These are phyloP conservation scores for Raillietiella orientalis DNA, from an alignment of 2,888 invertebrate genomes.

Conservation along the genomic window DNA sequence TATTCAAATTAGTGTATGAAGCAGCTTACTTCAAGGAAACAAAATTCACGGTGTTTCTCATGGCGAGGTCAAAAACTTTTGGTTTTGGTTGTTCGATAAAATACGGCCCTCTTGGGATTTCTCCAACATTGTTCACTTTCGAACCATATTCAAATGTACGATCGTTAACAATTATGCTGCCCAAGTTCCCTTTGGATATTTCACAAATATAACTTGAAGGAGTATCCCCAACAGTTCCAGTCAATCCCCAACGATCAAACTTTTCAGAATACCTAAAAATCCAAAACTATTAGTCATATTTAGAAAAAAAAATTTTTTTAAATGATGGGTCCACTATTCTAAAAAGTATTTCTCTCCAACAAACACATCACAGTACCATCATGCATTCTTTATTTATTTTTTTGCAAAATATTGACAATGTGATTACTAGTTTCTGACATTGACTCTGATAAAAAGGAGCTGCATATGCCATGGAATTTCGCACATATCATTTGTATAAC, in stretches of 20 bases:
- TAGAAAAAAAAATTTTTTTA: conserved; percentile 1
- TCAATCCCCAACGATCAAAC: conserved; percentile 49
- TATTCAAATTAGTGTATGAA: background rate
- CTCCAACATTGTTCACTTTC: conserved; percentile 39
- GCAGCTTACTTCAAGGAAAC: conserved; percentile 23
- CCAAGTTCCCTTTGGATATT: conserved; percentile 34
- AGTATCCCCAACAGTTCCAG: conserved; percentile 41
- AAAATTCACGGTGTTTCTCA: conserved; percentile 30
- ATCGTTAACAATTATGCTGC: conserved; percentile 22
- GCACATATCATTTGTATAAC: conserved; percentile 7
- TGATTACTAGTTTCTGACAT: too few relatives aligned
- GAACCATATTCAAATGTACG: conserved; percentile 56
- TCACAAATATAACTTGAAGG: conserved; percentile 56
- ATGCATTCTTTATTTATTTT: too few relatives aligned
- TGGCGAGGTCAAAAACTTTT: conserved; percentile 46
- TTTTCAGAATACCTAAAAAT: conserved; percentile 12
- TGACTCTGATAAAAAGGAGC: too few relatives aligned
- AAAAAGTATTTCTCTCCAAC: conserved; percentile 1
- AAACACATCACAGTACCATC: conserved; percentile 1
- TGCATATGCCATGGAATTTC: too few relatives aligned
- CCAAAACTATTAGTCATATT: too few relatives aligned
- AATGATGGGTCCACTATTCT: background rate
- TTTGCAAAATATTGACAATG: too few relatives aligned
- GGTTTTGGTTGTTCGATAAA: conserved; percentile 54
- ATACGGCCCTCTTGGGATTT: conserved; percentile 56